Evolutionary conservation across 2,113 vertebrate species (phyloP).

Genomic region (Hippocampus mohnikei): DNA sequence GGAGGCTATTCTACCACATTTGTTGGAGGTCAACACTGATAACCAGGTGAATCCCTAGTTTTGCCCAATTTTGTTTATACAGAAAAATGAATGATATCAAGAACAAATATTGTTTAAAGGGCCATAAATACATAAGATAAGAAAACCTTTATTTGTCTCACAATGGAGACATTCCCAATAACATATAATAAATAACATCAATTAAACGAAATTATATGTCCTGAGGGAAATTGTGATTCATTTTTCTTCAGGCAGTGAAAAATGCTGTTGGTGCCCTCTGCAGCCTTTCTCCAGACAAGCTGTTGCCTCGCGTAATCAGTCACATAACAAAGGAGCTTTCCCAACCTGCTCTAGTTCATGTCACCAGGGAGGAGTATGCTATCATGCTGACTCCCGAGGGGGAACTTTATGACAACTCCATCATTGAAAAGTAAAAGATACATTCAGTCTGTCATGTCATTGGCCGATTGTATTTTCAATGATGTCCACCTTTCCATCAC

Average conservation of each 20-base stretch:
- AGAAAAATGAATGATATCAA: background rate
- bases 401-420: constrained; percentile 88
- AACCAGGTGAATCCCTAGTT: constrained; percentile 74
- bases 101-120: background rate
- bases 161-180: too few relatives aligned
- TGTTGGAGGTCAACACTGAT: constrained; percentile 72
- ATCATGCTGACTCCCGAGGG: constrained; percentile 90
- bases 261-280: constrained; percentile 87
- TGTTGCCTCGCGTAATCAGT: constrained; percentile 83
- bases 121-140: background rate
- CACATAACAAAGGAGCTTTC: constrained; percentile 78
- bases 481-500: background rate
- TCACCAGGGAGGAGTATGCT: constrained; percentile 88
- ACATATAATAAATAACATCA: background rate
- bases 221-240: background rate
- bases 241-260: constrained; percentile 67
- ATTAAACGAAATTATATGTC: background rate
- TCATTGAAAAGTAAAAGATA: constrained; percentile 83
- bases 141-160: too few relatives aligned
- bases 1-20: constrained; percentile 78
- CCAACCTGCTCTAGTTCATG: constrained; percentile 77
- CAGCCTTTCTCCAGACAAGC: constrained; percentile 79
- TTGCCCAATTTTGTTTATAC: background rate
- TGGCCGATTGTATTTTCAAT: background rate
- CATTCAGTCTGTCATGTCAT: background rate